Conservation (phyloP, 2,797 vertebrate genomes). For the Typhlichthys subterraneus region DNA sequence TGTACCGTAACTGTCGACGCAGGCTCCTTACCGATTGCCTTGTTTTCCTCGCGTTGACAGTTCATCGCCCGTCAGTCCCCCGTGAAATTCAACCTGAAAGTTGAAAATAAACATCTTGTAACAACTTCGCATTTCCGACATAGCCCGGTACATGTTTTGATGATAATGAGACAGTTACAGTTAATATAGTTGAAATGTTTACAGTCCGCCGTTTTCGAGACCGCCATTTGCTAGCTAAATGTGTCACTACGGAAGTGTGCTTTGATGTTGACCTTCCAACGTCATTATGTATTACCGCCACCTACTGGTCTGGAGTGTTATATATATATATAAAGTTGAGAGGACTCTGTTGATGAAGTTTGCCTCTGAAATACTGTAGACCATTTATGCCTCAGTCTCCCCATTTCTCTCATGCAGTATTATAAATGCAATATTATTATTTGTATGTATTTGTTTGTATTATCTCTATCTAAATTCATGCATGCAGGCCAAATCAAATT, state of each 20-base stretch:
- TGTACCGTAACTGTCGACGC: background rate
- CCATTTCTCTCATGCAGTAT: background rate
- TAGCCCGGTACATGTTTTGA: constrained; percentile 70
- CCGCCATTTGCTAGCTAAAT: constrained; percentile 69
- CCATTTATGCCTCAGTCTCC: background rate
- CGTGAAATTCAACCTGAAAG: constrained; percentile 72
- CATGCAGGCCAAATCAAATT: background rate
- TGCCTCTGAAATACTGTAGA: background rate
- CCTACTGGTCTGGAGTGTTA: background rate
- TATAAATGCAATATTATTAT: background rate
- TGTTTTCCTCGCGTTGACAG: constrained; percentile 31
- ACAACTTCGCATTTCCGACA: constrained; percentile 58
- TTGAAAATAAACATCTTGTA: constrained; percentile 77
- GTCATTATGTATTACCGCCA: background rate
- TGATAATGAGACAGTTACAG: constrained; percentile 77
- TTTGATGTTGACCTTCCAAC: constrained; percentile 52
- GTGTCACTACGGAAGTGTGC: constrained; percentile 49
- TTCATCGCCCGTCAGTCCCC: constrained; percentile 36
- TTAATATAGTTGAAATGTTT: constrained; percentile 70
- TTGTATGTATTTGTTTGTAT: too few relatives aligned
- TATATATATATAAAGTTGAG: background rate
- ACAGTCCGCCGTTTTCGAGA: constrained; percentile 63
- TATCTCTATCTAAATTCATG: too few relatives aligned
- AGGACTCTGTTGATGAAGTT: too few relatives aligned
- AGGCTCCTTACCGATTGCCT: constrained; percentile 44